These are phyloP conservation scores for Creontiades dilutus DNA, from an alignment of 2,888 invertebrate genomes.

Conservation along the genomic window DNA sequence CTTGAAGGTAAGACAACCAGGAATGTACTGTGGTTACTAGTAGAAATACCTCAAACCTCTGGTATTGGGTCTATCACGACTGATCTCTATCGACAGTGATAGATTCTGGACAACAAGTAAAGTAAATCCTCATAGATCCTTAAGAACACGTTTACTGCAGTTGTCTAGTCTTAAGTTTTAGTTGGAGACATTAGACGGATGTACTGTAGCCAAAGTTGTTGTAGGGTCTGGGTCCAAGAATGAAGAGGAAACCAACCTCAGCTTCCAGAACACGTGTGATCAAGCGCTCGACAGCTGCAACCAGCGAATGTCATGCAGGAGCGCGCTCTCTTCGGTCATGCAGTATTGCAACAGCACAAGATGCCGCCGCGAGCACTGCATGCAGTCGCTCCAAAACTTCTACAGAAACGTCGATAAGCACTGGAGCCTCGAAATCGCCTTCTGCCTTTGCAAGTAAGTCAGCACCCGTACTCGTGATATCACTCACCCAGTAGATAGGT, in stretches of 20 bases:
- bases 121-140: not conserved
- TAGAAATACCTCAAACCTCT: slow-evolving; percentile 29
- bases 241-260: slow-evolving; percentile 83
- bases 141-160: not conserved
- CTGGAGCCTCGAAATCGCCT: slow-evolving; percentile 93
- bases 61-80: slow-evolving; percentile 1
- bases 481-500: too few relatives aligned
- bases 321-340: slow-evolving; percentile 89
- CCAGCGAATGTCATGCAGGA: slow-evolving; percentile 89
- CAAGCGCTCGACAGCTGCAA: slow-evolving; percentile 90
- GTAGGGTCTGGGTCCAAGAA: slow-evolving; percentile 80
- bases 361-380: slow-evolving; percentile 92
- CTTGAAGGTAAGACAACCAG: too few relatives aligned
- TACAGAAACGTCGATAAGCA: slow-evolving; percentile 88
- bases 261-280: slow-evolving; percentile 91
- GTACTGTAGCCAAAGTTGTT: slow-evolving; percentile 45
- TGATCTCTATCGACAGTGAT: not conserved
- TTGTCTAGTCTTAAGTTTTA: not conserved
- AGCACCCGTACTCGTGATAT: too few relatives aligned
- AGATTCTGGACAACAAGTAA: slow-evolving; percentile 8
- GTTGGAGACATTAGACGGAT: not conserved
- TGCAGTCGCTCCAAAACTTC: slow-evolving; percentile 91
- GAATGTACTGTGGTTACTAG: too few relatives aligned
- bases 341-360: slow-evolving; percentile 87
- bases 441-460: slow-evolving; percentile 95